A percentile compares a stretch with the other conserved stretches of the same genome.
Conservation (phyloP, 1,140 invertebrate genomes). For the Holcopasites calliopsidis region DNA sequence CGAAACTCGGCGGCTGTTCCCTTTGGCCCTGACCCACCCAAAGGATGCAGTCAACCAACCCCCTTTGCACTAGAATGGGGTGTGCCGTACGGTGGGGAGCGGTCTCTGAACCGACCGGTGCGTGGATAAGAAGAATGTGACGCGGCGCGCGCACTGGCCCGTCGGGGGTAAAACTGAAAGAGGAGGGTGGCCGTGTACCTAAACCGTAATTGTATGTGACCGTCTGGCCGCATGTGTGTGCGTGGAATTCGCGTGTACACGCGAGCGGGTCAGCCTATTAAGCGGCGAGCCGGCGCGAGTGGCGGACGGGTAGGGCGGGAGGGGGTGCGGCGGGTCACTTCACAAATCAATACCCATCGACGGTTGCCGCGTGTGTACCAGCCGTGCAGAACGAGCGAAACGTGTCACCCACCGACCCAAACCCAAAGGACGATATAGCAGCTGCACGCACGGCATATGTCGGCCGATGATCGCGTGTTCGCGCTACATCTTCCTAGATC, state of each 20-base stretch:
- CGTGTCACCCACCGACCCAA: conserved; percentile 77
- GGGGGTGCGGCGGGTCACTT: conserved; percentile 61
- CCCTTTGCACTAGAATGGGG: conserved; percentile 45
- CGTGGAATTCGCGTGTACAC: conserved; percentile 32
- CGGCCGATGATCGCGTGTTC: conserved; percentile 38
- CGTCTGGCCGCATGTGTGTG: neutral
- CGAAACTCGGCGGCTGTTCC: conserved; percentile 44
- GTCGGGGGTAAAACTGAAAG: neutral
- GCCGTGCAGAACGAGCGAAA: conserved; percentile 68
- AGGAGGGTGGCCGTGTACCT: conserved; percentile 30
- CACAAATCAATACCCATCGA: conserved; percentile 77
- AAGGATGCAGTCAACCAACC: conserved; percentile 74
- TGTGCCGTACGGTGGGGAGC: conserved; percentile 39
- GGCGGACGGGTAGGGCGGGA: conserved; percentile 39
- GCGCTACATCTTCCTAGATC: conserved; percentile 33
- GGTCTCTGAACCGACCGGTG: conserved; percentile 51
- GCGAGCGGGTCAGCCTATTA: conserved; percentile 23
- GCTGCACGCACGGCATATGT: conserved; percentile 67
- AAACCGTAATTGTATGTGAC: conserved; percentile 32
- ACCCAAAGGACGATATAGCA: conserved; percentile 67
- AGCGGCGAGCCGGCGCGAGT: conserved; percentile 32
- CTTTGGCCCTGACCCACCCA: conserved; percentile 78
- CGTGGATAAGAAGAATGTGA: conserved; percentile 36
- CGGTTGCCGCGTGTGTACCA: conserved; percentile 56
- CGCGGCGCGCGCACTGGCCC: neutral